Conservation (phyloP, 2,113 vertebrate species). For the Lynx canadensis region DNA sequence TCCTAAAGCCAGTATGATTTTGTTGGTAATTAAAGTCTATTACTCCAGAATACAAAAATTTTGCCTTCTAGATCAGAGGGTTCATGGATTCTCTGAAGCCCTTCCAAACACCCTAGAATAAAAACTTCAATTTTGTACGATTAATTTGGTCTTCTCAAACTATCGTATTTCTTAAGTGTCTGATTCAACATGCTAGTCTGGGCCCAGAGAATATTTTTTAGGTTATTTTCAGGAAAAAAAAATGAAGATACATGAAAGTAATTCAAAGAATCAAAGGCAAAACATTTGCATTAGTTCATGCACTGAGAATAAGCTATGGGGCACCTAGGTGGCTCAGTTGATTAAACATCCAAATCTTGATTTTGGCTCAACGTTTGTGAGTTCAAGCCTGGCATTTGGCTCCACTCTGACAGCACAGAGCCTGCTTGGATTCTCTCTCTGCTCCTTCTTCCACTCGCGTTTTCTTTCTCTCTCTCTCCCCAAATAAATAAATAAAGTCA, state of each 20-base stretch:
- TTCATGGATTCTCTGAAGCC: background rate
- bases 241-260: background rate
- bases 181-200: background rate
- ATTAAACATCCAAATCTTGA: too few species aligned
- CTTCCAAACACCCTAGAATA: background rate
- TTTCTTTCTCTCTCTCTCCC: too few species aligned
- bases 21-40: background rate
- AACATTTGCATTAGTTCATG: background rate
- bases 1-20: background rate
- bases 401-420: too few species aligned
- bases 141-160: background rate
- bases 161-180: background rate
- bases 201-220: background rate
- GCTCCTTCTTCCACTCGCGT: too few species aligned
- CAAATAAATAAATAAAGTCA: too few species aligned
- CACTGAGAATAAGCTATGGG: background rate
- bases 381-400: too few species aligned
- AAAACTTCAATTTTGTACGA: background rate
- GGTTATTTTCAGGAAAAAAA: background rate
- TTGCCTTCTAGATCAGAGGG: background rate
- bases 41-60: background rate
- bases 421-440: too few species aligned
- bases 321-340: too few species aligned
- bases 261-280: constrained; percentile 38
- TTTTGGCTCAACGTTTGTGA: too few species aligned